phyloP scores from a whole-genome alignment of 2,888 invertebrate species.

The Anoplius nigerrimus region DNA sequence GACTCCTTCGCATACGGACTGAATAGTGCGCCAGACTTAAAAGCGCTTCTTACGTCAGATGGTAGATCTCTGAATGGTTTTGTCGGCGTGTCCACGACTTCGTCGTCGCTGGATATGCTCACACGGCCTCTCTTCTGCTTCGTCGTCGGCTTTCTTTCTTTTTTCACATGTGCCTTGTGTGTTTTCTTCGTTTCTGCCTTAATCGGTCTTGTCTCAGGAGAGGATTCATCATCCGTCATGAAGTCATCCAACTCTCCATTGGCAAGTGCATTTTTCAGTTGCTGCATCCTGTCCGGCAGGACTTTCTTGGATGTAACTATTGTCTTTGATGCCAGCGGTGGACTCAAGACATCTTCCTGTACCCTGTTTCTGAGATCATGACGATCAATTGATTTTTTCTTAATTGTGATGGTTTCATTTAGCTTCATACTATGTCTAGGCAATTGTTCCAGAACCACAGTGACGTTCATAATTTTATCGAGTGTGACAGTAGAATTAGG shows the following conservation, averaged over 20 bases:
- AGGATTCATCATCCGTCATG: conserved; percentile 71
- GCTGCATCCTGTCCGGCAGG: conserved; percentile 32
- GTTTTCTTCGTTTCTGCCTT: conserved; percentile 11
- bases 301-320: conserved; percentile 5
- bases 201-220: conserved; percentile 54
- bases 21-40: conserved; percentile 71
- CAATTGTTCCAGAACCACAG: conserved; percentile 64
- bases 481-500: conserved; percentile 51
- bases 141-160: conserved; percentile 28
- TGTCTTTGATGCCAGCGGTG: neutral
- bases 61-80: conserved; percentile 36
- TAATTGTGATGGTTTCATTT: conserved; percentile 64
- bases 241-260: conserved; percentile 57
- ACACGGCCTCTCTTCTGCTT: conserved; percentile 42
- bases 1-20: conserved; percentile 79
- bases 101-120: conserved; percentile 56
- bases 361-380: neutral
- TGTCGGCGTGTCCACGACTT: conserved; percentile 55
- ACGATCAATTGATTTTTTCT: conserved; percentile 22
- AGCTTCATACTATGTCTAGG: conserved; percentile 23
- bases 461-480: conserved; percentile 62
- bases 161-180: conserved; percentile 27
- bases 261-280: conserved; percentile 34
- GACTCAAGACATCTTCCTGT: neutral
- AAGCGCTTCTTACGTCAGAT: conserved; percentile 57